Evolutionary conservation across 2,797 vertebrate species (phyloP).

Genomic region (Manis javanica): DNA sequence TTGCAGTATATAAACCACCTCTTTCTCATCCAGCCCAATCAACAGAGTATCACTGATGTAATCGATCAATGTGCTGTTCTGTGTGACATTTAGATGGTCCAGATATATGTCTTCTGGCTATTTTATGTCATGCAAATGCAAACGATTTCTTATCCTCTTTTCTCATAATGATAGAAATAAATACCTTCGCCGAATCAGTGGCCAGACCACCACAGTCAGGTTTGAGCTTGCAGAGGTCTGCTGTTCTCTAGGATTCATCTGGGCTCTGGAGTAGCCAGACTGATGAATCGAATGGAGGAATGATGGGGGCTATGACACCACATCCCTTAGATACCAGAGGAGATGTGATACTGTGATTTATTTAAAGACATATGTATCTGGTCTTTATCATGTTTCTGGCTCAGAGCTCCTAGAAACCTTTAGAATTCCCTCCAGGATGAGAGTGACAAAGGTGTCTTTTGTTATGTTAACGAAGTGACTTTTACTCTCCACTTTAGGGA

Average conservation of each 20-base stretch:
- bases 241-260: not conserved
- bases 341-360: not conserved
- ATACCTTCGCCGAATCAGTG: not conserved
- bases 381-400: not conserved
- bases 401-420: not conserved
- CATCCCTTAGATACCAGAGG: not conserved
- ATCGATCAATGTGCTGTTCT: not conserved
- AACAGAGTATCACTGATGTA: rapidly evolving
- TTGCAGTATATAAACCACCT: not conserved
- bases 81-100: not conserved
- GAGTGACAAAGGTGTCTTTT: not conserved
- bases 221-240: not conserved
- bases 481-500: not conserved
- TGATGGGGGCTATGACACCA: not conserved
- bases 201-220: not conserved
- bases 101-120: not conserved
- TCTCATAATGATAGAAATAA: not conserved
- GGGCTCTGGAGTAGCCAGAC: not conserved
- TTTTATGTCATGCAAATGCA: not conserved
- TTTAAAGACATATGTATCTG: not conserved
- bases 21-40: not conserved
- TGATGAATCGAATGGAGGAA: not conserved
- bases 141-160: not conserved
- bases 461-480: not conserved
- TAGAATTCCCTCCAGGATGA: not conserved